These are phyloP conservation scores for Yasuhikotakia modesta DNA, from an alignment of 2,797 vertebrate species.

Conservation along the genomic window DNA sequence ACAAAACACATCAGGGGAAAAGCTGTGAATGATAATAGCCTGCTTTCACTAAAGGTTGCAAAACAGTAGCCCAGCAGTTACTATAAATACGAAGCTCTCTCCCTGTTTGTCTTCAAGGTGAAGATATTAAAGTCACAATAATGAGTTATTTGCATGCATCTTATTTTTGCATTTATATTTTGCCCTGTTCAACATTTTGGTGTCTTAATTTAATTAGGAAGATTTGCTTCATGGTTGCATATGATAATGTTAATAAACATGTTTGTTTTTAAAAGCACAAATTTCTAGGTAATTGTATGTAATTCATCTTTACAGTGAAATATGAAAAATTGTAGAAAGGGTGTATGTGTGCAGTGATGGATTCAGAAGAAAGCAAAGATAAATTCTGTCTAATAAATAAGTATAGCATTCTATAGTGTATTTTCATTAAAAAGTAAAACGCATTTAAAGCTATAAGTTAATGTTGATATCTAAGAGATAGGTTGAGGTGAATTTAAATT, in stretches of 20 bases:
- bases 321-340: background rate
- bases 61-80: background rate
- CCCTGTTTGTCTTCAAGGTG: background rate
- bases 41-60: background rate
- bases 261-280: background rate
- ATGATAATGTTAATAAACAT: background rate
- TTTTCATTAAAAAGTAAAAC: background rate
- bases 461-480: background rate
- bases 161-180: background rate
- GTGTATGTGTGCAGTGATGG: background rate
- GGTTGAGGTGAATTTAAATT: background rate
- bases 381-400: background rate
- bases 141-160: too few species aligned
- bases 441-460: background rate
- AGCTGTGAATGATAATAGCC: background rate
- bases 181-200: background rate
- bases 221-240: slow-evolving; percentile 7
- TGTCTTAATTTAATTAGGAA: background rate
- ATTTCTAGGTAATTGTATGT: background rate
- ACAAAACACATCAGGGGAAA: slow-evolving; percentile 3
- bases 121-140: too few species aligned
- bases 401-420: too few species aligned
- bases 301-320: background rate
- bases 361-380: background rate
- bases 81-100: background rate